Percentiles rank a stretch among this genome's conserved stretches.
These are phyloP conservation scores for Sphaeridia pumilis DNA, from an alignment of 2,888 invertebrate species.

Conservation along the genomic window DNA sequence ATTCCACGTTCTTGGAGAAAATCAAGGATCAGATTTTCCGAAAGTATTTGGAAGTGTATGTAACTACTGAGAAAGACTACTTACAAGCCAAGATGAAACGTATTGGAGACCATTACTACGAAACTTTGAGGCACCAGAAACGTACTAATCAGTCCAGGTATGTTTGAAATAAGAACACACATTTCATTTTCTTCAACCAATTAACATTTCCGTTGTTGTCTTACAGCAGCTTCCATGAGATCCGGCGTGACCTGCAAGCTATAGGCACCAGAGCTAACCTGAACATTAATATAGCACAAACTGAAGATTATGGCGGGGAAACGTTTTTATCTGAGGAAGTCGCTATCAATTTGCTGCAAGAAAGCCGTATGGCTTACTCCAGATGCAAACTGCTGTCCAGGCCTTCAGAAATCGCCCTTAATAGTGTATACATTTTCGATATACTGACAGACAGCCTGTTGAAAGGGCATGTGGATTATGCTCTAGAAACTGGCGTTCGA, in stretches of 20 bases:
- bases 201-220: too few relatives aligned
- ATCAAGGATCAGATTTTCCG: slow-evolving; percentile 69
- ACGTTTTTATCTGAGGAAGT: slow-evolving; percentile 92
- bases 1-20: slow-evolving; percentile 64
- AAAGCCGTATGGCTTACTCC: slow-evolving; percentile 78
- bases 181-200: too few relatives aligned
- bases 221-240: slow-evolving; percentile 64
- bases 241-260: slow-evolving; percentile 84
- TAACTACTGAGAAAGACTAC: slow-evolving; percentile 61
- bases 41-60: slow-evolving; percentile 64
- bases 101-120: slow-evolving; percentile 75
- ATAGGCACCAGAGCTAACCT: slow-evolving; percentile 80
- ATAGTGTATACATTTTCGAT: slow-evolving; percentile 32
- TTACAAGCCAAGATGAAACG: slow-evolving; percentile 63
- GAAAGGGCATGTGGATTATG: slow-evolving; percentile 87
- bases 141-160: slow-evolving; percentile 28
- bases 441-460: slow-evolving; percentile 29
- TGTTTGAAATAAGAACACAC: neutral
- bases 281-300: slow-evolving; percentile 86
- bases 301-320: slow-evolving; percentile 93
- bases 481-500: slow-evolving; percentile 81
- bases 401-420: slow-evolving; percentile 26
- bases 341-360: slow-evolving; percentile 78
- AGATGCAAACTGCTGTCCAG: slow-evolving; percentile 62
- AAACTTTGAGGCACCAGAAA: slow-evolving; percentile 86